phyloP scores from a whole-genome alignment of 37 sponge, comb jelly and placozoan species.

The Eunapius fragilis region DNA sequence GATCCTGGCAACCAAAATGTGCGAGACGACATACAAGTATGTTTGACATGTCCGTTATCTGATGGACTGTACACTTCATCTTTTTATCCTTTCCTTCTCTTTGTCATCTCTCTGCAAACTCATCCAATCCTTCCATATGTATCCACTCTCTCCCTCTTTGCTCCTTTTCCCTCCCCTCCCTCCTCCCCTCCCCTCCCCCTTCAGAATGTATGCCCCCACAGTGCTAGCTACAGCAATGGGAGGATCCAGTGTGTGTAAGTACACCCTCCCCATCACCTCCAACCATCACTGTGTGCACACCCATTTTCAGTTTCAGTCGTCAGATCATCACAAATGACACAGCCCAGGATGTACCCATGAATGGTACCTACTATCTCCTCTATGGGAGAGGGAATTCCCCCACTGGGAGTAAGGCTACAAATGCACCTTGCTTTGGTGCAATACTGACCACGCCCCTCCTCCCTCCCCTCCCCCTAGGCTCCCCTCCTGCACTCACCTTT shows the following conservation, averaged over 20 bases:
- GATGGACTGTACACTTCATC: too few species aligned
- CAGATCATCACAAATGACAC: background rate
- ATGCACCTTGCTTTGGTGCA: background rate
- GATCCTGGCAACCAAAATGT: background rate
- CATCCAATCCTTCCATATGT: too few species aligned
- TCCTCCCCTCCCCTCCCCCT: background rate
- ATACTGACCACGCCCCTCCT: background rate
- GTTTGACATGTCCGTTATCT: background rate
- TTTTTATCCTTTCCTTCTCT: too few species aligned
- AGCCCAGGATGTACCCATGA: background rate
- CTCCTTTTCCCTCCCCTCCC: too few species aligned
- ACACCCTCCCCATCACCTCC: background rate
- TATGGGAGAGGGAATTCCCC: background rate
- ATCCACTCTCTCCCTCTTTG: too few species aligned
- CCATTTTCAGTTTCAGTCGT: background rate
- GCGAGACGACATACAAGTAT: background rate
- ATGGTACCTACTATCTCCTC: background rate
- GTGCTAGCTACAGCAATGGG: background rate
- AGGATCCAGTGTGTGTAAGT: background rate
- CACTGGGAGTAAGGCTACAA: background rate
- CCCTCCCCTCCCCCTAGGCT: background rate
- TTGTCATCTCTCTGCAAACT: too few species aligned
- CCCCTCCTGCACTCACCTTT: background rate
- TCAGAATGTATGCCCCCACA: background rate
- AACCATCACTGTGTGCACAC: background rate